A percentile compares a stretch with the other conserved stretches of the same genome.
phyloP scores from a whole-genome alignment of 2,888 invertebrate species.

The Pammene fasciana region DNA sequence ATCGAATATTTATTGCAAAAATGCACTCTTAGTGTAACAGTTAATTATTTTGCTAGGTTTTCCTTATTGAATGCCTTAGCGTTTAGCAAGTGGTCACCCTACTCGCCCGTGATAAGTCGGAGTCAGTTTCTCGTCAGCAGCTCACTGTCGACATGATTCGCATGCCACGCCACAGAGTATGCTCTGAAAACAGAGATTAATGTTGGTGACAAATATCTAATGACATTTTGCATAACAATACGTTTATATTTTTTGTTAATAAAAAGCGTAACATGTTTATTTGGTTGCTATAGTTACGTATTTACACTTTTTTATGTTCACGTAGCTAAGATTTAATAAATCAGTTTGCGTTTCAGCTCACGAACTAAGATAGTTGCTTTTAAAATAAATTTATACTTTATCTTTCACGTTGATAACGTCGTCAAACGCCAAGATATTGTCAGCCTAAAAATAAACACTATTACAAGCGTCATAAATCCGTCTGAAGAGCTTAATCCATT shows the following conservation, averaged over 20 bases:
- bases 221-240: not conserved
- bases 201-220: not conserved
- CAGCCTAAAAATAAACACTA: conserved; percentile 1
- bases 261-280: no score
- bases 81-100: conserved; percentile 15
- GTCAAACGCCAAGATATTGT: conserved; percentile 1
- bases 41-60: not conserved
- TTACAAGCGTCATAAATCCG: conserved; percentile 16
- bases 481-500: conserved; percentile 10
- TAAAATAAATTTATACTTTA: not conserved
- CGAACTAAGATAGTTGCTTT: not conserved
- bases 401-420: not conserved
- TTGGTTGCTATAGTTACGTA: no score
- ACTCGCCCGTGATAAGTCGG: conserved; percentile 21
- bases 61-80: not conserved
- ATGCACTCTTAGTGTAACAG: no score
- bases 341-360: not conserved
- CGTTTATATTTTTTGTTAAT: not conserved
- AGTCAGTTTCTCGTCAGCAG: conserved; percentile 23
- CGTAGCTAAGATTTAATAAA: not conserved
- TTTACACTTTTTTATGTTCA: not conserved
- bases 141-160: conserved; percentile 29
- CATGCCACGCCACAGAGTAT: conserved; percentile 31
- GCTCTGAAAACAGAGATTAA: conserved; percentile 17
- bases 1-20: no score